Base-by-base conservation (phyloP, 2,113 vertebrate species). In the Boleophthalmus pectinirostris region DNA sequence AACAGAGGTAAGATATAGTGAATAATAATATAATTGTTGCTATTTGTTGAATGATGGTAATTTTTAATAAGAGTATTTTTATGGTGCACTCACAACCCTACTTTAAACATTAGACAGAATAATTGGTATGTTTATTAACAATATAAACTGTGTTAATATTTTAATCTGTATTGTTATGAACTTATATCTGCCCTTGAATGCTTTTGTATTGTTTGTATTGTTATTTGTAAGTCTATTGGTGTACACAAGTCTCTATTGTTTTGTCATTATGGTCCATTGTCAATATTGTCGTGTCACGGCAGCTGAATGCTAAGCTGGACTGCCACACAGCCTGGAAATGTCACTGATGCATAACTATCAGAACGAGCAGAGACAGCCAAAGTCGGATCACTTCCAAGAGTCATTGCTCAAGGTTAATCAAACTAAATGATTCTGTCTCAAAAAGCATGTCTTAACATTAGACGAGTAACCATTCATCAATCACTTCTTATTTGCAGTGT, bases 361-460 rank as follows among this genome's bases (percentile, higher is more conserved):
- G 53, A 70, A 60, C 23, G 21, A 66, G 51, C 58, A 35, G 0
- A 45, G 54, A 51, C 2, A 56, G 43, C 47, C 51, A 73, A 57
- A 84, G 58, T 56, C 68, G 24, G 75, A 72, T 66, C 56, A 65
- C 25, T 80, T 79, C 45, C 23, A 9, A 23, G 64, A 68, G 47
- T 79, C 79, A 73, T 82, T 79, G 67, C 54, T 75, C n/a, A 74
- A 79, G 75, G 73, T 83, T 85, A 87, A 85, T 86, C 82, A 68
- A 64, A 70, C 29, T 2, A 64, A 23, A 66, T 57, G 58, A 54
- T 61, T 61, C 60, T 18, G 24, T 77, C 71, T 68, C 33, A 65
- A 68, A 69, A 46, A 70, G 61, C 54, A 72, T 47, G 24, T 66
- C 66, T 58, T 24, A 64, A 72, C 51, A 73, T 79, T 63, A 35